A percentile compares a stretch with the other conserved stretches of the same genome.
Conservation (phyloP, 2,888 invertebrate species). For the Ceratothoa steindachneri region DNA sequence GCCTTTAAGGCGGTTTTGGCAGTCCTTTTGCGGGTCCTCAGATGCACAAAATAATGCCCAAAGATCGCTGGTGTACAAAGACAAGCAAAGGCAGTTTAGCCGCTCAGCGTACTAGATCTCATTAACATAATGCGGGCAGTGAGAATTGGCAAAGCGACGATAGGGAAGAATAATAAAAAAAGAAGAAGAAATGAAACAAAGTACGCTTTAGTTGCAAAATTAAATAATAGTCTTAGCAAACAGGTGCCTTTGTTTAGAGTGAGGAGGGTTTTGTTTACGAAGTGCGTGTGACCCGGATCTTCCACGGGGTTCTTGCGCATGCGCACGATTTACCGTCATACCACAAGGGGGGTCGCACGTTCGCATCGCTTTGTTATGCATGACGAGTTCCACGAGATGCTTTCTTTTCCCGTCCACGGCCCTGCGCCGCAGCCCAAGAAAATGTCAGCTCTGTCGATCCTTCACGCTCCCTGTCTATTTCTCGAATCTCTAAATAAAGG, state of each 20-base stretch:
- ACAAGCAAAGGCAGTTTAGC: neutral
- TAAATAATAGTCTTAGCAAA: no score
- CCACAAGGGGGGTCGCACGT: slow-evolving; percentile 2
- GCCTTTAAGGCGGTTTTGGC: no score
- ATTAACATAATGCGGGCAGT: no score
- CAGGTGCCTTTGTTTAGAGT: neutral
- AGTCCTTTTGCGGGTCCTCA: no score
- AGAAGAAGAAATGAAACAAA: neutral
- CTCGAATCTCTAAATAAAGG: no score
- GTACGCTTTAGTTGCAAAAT: no score
- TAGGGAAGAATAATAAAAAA: neutral
- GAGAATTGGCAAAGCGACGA: no score
- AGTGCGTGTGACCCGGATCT: slow-evolving; percentile 3
- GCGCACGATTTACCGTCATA: neutral
- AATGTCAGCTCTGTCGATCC: neutral
- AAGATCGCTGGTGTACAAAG: neutral
- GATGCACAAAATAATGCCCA: neutral
- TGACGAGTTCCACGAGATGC: neutral
- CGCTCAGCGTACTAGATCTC: no score
- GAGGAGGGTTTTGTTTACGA: neutral
- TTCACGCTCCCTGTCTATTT: neutral
- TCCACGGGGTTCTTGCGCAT: slow-evolving; percentile 6
- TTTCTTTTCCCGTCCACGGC: neutral
- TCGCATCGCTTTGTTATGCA: slow-evolving; percentile 8
- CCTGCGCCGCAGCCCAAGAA: neutral